phyloP scores from a whole-genome alignment of 2,888 invertebrate species.

The Electrophaes corylata region DNA sequence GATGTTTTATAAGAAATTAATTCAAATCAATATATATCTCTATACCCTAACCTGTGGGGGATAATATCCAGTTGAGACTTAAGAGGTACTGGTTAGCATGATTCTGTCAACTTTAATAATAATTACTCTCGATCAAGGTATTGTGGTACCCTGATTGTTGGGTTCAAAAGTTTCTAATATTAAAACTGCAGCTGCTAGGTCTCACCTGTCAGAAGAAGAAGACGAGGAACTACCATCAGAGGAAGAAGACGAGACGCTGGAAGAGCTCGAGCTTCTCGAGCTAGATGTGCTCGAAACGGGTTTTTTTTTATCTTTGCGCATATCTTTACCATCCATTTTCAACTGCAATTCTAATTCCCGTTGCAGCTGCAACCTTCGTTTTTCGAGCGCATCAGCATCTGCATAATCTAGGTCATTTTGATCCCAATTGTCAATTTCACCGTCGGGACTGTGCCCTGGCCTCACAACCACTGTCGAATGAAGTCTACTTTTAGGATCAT shows the following conservation, averaged over 20 bases:
- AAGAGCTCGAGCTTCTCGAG: slow-evolving; percentile 86
- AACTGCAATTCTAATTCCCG: slow-evolving; percentile 91
- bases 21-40: no score
- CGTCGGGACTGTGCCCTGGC: slow-evolving; percentile 85
- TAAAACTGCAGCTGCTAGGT: not conserved
- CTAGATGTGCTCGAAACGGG: slow-evolving; percentile 88
- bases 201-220: slow-evolving; percentile 82
- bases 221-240: slow-evolving; percentile 87
- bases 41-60: no score
- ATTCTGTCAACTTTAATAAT: no score
- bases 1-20: no score
- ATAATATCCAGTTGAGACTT: no score
- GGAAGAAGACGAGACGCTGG: slow-evolving; percentile 86
- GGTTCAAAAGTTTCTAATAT: not conserved
- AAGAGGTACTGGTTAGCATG: no score
- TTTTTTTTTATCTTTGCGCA: slow-evolving; percentile 88
- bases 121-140: no score
- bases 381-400: slow-evolving; percentile 91
- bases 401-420: slow-evolving; percentile 92
- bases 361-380: slow-evolving; percentile 89
- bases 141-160: no score
- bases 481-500: slow-evolving; percentile 86
- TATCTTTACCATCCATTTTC: slow-evolving; percentile 89
- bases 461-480: slow-evolving; percentile 86
- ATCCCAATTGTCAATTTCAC: slow-evolving; percentile 90